Conservation (phyloP, 2,113 vertebrate species). For the Hemichromis elongatus region DNA sequence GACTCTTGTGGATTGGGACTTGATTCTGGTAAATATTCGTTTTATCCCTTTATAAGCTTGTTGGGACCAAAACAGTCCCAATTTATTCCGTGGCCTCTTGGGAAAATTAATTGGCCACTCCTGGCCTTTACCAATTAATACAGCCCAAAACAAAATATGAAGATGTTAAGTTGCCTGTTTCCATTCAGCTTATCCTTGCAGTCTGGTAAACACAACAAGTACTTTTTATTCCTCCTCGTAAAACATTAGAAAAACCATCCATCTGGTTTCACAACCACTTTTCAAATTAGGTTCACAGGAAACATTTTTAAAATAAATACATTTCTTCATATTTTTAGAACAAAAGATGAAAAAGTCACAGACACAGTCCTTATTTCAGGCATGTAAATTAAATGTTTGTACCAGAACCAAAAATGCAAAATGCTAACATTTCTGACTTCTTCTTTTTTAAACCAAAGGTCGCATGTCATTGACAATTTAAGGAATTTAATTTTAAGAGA, state of each 20-base stretch:
- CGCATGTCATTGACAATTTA: fast-evolving
- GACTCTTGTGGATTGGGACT: not conserved
- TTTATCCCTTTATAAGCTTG: not conserved
- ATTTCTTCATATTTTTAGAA: not conserved
- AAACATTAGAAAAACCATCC: not conserved
- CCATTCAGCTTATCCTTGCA: not conserved
- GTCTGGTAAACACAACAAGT: not conserved
- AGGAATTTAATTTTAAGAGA: not conserved
- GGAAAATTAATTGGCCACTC: not conserved
- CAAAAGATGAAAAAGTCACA: not conserved
- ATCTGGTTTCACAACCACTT: not conserved
- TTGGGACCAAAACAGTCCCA: not conserved
- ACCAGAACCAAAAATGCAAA: not conserved
- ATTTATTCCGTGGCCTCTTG: not conserved
- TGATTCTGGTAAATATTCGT: not conserved
- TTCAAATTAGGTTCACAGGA: not conserved
- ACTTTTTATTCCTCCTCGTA: not conserved
- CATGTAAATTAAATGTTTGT: not conserved
- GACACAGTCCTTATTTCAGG: not conserved
- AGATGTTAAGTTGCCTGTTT: not conserved
- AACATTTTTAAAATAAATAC: not conserved
- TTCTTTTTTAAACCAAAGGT: not conserved
- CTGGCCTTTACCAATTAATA: not conserved
- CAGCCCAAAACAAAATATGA: not conserved
- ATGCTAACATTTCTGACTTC: not conserved